Base-by-base conservation (phyloP, 2,797 vertebrate species). In the Nothura maculosa region DNA sequence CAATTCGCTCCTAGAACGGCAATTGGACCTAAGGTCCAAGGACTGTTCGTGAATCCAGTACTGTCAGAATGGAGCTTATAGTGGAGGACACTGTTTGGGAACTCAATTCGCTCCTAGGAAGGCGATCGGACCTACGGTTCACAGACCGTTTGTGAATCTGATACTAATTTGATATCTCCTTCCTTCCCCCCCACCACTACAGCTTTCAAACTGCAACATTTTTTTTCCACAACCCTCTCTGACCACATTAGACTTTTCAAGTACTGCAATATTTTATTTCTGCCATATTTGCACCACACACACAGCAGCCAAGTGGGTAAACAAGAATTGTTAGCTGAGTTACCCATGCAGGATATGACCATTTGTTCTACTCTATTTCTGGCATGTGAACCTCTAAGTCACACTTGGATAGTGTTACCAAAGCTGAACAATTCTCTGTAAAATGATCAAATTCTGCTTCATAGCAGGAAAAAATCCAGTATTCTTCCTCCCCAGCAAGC, bases 401-500 rank as follows among this genome's bases (percentile, higher is more conserved):
- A 8, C 4, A 12, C 17, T 74, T 43, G 17, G 5, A 52, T 22
- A 50, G 4, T 5, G 5, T 34, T 55, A 76, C 10, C 5, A 63
- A 81, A 89, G 57, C 25, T 78, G 20, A 89, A 73, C 30, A 58
- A 15, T 34, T 79, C 76, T 64, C 9, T 20, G 43, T 9, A 78
- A 87, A 92, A 91, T 52, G 57, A 80, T 45, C 13, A 79, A 55
- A 58, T 2, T 91, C 72, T 96, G 85, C 91, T 82, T 90, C 78
- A 94, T 64, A 90, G 86, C 50, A 92, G 84, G 76, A 96, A 94
- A 94, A 95, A 84, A 27, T 74, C 40, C 66, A 88, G 5, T 47
- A 93, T 6, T 10, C 6, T 80, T 95, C 25, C 40, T 70, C 19
- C 17, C 21, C 68, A 79, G 28, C 8, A 66, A 82, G 42, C 5